Evolutionary conservation across 2,797 vertebrate genomes (phyloP).

Genomic region (Enteromius unitaeniatus): DNA sequence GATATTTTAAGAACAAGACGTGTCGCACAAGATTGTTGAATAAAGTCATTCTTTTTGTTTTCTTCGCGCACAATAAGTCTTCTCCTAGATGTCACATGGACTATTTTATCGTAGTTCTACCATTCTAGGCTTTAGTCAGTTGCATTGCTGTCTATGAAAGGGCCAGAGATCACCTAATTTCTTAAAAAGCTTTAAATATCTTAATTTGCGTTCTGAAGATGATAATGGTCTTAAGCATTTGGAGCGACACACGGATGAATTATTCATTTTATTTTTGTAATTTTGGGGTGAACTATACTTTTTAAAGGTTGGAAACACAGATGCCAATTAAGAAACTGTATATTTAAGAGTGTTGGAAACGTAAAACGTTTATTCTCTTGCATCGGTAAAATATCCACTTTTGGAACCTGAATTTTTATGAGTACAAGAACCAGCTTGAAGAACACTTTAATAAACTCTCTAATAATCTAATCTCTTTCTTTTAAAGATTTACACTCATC

Average conservation of each 20-base stretch:
- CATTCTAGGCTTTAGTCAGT: neutral
- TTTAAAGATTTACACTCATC: neutral
- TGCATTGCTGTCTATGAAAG: neutral
- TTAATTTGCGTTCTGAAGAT: neutral
- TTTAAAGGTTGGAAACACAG: neutral
- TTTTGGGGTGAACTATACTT: neutral
- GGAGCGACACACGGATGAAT: neutral
- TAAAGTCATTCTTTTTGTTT: neutral
- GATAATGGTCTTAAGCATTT: neutral
- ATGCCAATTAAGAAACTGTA: neutral
- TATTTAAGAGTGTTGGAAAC: neutral
- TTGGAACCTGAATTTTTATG: neutral
- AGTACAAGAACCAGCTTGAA: neutral
- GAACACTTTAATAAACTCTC: neutral
- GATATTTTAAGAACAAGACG: neutral
- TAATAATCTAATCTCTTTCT: neutral
- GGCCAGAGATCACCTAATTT: neutral
- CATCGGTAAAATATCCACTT: neutral
- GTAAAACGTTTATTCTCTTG: neutral
- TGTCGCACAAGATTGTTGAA: neutral
- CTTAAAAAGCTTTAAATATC: neutral
- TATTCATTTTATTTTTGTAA: neutral
- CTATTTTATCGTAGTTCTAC: neutral
- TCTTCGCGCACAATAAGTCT: neutral
- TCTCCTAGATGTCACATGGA: neutral